Evolutionary conservation across 2,797 vertebrate species (phyloP).

Genomic region (Otolemur crassicaudatus): DNA sequence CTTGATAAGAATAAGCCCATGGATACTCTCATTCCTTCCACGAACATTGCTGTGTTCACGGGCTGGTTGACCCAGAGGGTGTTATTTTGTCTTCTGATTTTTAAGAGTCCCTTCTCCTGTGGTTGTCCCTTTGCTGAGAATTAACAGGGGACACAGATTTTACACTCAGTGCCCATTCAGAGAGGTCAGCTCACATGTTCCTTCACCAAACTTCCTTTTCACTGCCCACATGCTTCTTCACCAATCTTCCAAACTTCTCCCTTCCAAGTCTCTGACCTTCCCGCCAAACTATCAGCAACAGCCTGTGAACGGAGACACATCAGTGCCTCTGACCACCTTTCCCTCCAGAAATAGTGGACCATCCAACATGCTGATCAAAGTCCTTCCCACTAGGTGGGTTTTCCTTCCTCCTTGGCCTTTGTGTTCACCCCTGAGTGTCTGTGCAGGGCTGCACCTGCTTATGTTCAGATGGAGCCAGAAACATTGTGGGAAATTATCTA

Average conservation of each 20-base stretch:
- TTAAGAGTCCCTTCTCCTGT: not conserved
- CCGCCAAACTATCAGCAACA: not conserved
- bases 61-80: too few relatives aligned
- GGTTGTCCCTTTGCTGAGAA: not conserved
- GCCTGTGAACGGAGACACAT: not conserved
- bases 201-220: not conserved
- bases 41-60: accelerated
- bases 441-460: not conserved
- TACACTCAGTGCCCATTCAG: too few relatives aligned
- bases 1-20: not conserved
- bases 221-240: not conserved
- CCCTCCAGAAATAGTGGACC: not conserved
- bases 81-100: not conserved
- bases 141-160: not conserved
- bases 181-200: not conserved
- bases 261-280: not conserved
- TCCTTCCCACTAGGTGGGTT: not conserved
- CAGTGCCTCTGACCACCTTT: not conserved
- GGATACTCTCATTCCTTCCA: not conserved
- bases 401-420: too few relatives aligned
- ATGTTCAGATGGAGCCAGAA: accelerated
- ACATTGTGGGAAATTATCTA: too few relatives aligned
- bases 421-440: accelerated
- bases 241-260: not conserved
- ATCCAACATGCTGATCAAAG: accelerated